Evolutionary conservation across 2,888 invertebrate species (phyloP).

Genomic region (Phaonia tiefii): DNA sequence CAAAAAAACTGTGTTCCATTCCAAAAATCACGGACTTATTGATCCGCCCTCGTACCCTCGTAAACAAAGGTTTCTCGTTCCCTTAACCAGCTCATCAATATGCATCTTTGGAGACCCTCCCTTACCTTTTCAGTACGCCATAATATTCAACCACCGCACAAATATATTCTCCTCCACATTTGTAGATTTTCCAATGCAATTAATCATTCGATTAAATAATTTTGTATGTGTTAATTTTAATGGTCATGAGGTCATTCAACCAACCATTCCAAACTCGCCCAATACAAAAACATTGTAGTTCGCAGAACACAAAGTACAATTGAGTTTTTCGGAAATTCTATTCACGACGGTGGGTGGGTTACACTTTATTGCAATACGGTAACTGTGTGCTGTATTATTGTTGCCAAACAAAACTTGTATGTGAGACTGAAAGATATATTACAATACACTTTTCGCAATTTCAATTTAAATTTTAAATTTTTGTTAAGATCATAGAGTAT

Average conservation of each 20-base stretch:
- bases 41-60: no score
- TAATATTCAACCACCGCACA: no score
- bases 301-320: neutral
- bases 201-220: neutral
- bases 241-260: slow-evolving; percentile 5
- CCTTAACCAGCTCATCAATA: no score
- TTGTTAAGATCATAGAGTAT: neutral
- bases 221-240: neutral
- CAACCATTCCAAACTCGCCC: neutral
- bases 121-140: no score
- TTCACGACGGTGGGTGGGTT: neutral
- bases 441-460: neutral
- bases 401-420: no score
- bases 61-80: no score
- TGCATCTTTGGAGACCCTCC: no score
- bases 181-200: slow-evolving; percentile 7
- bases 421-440: slow-evolving; percentile 5
- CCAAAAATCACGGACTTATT: no score
- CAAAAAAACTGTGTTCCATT: no score
- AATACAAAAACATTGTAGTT: no score
- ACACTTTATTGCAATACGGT: neutral
- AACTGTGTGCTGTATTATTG: no score
- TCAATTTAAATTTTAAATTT: no score
- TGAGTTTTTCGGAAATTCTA: neutral
- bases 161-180: neutral